Percentiles rank a stretch among this genome's conserved stretches.
phyloP scores from a whole-genome alignment of 1,140 invertebrate genomes.

The Sycobia sp. region DNA sequence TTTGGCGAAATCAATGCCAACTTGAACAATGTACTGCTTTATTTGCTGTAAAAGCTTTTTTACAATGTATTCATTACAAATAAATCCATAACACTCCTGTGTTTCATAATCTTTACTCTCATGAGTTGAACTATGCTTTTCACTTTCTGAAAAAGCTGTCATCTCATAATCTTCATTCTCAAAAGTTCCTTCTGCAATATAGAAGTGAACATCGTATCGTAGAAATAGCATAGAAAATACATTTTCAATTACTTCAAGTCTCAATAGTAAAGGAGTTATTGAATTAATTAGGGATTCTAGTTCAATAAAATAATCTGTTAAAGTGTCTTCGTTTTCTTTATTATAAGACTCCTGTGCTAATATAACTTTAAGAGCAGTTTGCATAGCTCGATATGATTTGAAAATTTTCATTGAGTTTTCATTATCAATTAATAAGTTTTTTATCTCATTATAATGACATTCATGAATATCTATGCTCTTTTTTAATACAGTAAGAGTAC shows the following conservation, averaged over 20 bases:
- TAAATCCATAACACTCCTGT: constrained; percentile 40
- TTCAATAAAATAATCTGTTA: constrained; percentile 36
- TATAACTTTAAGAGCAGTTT: constrained; percentile 47
- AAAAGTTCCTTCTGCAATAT: constrained; percentile 32
- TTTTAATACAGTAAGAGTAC: constrained; percentile 44
- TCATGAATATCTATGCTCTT: constrained; percentile 47
- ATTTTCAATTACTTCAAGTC: constrained; percentile 49
- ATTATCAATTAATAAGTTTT: constrained; percentile 39
- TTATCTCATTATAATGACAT: constrained; percentile 40
- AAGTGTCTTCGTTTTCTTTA: constrained; percentile 11
- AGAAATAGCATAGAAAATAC: constrained; percentile 54
- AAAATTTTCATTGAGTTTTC: constrained; percentile 38
- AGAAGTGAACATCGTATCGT: constrained; percentile 45
- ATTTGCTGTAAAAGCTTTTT: constrained; percentile 45
- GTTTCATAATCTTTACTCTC: constrained; percentile 28
- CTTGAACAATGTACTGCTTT: constrained; percentile 34
- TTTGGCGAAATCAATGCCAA: constrained; percentile 37
- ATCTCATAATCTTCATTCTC: constrained; percentile 38
- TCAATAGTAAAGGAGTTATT: constrained; percentile 41
- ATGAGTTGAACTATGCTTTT: constrained; percentile 15
- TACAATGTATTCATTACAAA: constrained; percentile 50
- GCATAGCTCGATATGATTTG: constrained; percentile 44
- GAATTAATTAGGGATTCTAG: constrained; percentile 40
- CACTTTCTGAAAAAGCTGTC: constrained; percentile 16
- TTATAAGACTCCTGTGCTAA: constrained; percentile 43